Evolutionary conservation across 1,140 invertebrate genomes (phyloP).

Genomic region (Marisa cornuarietis): DNA sequence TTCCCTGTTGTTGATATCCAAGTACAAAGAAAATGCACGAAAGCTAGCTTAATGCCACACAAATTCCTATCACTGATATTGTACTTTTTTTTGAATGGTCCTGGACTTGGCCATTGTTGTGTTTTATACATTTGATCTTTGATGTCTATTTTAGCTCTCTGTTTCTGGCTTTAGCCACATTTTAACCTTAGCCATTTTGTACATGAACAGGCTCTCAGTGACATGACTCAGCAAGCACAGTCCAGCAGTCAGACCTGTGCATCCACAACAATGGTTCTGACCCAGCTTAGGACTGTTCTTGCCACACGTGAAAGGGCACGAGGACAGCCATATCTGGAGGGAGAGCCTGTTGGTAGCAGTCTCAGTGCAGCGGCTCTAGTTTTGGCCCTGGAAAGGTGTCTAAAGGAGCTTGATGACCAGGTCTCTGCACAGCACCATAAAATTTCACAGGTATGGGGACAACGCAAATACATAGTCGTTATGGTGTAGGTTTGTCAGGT

Average conservation of each 20-base stretch:
- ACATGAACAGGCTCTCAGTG: not conserved
- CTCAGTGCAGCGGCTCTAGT: slow-evolving; percentile 54
- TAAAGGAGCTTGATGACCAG: slow-evolving; percentile 51
- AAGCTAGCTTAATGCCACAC: too few relatives aligned
- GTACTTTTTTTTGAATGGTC: too few relatives aligned
- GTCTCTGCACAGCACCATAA: slow-evolving; percentile 36
- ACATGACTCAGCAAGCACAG: slow-evolving; percentile 41
- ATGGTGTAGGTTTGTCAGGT: too few relatives aligned
- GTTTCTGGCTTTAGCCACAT: too few relatives aligned
- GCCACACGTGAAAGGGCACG: slow-evolving; percentile 44
- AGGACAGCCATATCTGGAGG: slow-evolving; percentile 48
- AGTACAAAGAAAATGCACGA: too few relatives aligned
- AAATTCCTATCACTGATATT: too few relatives aligned
- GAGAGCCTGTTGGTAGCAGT: slow-evolving; percentile 42
- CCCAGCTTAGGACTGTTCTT: slow-evolving; percentile 46
- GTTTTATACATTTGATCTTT: too few relatives aligned
- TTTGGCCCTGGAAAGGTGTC: slow-evolving; percentile 54
- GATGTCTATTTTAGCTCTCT: too few relatives aligned
- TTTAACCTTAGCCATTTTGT: not conserved
- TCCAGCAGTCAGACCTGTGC: slow-evolving; percentile 39
- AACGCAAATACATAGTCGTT: too few relatives aligned
- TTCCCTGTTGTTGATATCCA: too few relatives aligned
- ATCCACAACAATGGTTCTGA: slow-evolving; percentile 45
- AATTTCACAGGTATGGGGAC: slow-evolving; percentile 42
- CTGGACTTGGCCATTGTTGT: too few relatives aligned